Evolutionary conservation across 2,113 vertebrate species (phyloP), one percentile per base, ranked within the genome.

Genomic region (Thamnaconus septentrionalis): DNA sequence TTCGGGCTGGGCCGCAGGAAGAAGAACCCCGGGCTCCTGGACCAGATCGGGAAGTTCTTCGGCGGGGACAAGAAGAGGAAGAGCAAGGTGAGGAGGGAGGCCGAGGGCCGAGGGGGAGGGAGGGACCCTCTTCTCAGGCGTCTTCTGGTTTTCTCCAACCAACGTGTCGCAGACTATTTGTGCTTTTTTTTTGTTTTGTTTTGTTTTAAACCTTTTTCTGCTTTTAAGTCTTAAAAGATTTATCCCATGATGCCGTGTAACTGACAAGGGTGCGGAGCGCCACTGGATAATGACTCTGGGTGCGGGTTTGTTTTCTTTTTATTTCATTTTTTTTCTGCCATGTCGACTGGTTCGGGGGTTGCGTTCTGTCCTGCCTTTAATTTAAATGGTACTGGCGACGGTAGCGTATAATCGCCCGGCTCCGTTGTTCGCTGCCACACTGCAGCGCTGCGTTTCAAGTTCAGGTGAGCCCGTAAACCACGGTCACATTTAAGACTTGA

Each of bases 11-110:
- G 89, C 90, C 90, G 93, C 3, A 85, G 91, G 76, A 95, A 96
- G 94, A 94, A 96, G 91, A 94, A 92, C 92, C 93, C 95, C 1
- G 92, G 95, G 72, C 84, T 99, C 74, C 91, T 99, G 84, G 96
- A 99, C 90, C 96, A 96, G 81, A 93, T 99, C 76, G 97, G 97
- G 77, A 96, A 93, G 82, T 95, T 99, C 94, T 98, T 99, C 89
- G 93, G 95, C 83, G 94, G 94, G 59, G 96, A 98, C 89, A 95
- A 94, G 90, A 94, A 95, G 73, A 96, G 94, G 85, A 94, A 96
- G 94, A 94, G 94, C 92, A 99, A 99, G 97, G 97, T 99, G 96
- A 94, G 94, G 91, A 92, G 61, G 92, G 85, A 76, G 74, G 18
- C 18, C 85, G 78, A 70, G 56, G 11, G 65, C 76, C 64, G 50